Base-by-base conservation (phyloP, 35 echinoderm and acorn worm species). In the Stichopus chloronotus region DNA sequence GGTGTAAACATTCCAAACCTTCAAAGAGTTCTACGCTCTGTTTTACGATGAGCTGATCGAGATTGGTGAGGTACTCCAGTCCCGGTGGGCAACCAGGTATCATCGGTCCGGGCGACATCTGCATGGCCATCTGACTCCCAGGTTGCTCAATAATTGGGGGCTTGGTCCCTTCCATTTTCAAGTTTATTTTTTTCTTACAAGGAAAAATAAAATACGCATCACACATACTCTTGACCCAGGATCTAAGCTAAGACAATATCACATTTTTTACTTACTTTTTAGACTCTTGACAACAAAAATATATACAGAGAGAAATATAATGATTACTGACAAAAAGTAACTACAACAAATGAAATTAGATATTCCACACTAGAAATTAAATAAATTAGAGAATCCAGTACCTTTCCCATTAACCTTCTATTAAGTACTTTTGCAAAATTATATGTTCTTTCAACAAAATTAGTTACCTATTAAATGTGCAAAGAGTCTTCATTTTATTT, bases 11-110 rank as follows among this genome's bases (percentile, higher is more conserved):
- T 59, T 59, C 43, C 19, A 12, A 63, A 87, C 92, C 92, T 93
- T 93, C 92, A 76, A 93, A 93, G 6, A 93, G 60, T 87, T 93
- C 92, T 43, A 93, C 82, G 13, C 74, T 79, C 24, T 93, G 92
- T 82, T 93, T 79, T 5, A 93, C 52, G 19, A 93, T 52, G 7
- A 93, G 57, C 24, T 87, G 92, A 16, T 93, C 82, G 53, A 93
- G 76, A 14, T 57, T 58, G 0, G 92, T 65, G 8, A 93, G 82
- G 55, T 93, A 93, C 43, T 93, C 92, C 30, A 93, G 63, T 0
- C 92, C 92, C 10, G 92, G 92, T 54, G 92, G 92, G 78, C 92
- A 87, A 11, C 83, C 91, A 3, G 78, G 4, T 53, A 82, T 20
- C 4, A 60, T 21, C 13, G 91, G 91, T 54, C 22, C 12, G 1